Base-by-base conservation (phyloP, 1,140 invertebrate species). In the Heliconius melpomene region DNA sequence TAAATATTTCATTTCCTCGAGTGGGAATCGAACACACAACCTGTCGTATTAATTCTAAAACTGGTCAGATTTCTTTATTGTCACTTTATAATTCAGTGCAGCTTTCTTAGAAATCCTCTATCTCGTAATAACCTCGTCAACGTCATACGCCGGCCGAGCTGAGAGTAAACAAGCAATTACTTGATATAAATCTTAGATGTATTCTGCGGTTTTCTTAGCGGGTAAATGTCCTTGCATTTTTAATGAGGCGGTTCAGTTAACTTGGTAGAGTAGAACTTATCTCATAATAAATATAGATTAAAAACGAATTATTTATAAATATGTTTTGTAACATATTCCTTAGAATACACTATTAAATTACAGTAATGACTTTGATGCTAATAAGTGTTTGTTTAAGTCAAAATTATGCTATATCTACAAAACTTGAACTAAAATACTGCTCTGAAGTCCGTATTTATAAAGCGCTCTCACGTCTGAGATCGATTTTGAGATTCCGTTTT, bases 161-260 rank as follows among this genome's bases (percentile, higher is more conserved):
- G 26, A 78, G 52, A 74, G 79, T 74, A 80, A 77, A 80, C 72
- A 80, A 74, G 75, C 79, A 77, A 80, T 80, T 74, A 80, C 77
- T 73, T 73, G 79, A 80, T 80, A 77, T 72, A 73, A 77, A 80
- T 77, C 75, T 75, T 79, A 72, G 74, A 66, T 66, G 71, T 36
- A 52, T 72, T 26, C 40, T 76, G 79, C 57, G 79, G 79, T 80
- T 80, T 80, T 80, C 79, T 75, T 80, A n/a, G 52, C 79, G 40
- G 66, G 74, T 79, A 79, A 79, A 72, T 76, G 74, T 71, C 79
- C 79, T 79, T 79, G 79, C 74, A 32, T 46, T 78, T 78, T 72
- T 78, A 78, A 78, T 78, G 57, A 76, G 54, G 8, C 29, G 16
- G 36, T 66, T 46, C 26, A 40, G 40, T 32, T 7, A 60, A 29